phyloP scores from a whole-genome alignment of 2,888 invertebrate genomes.

The Meghimatium bilineatum region DNA sequence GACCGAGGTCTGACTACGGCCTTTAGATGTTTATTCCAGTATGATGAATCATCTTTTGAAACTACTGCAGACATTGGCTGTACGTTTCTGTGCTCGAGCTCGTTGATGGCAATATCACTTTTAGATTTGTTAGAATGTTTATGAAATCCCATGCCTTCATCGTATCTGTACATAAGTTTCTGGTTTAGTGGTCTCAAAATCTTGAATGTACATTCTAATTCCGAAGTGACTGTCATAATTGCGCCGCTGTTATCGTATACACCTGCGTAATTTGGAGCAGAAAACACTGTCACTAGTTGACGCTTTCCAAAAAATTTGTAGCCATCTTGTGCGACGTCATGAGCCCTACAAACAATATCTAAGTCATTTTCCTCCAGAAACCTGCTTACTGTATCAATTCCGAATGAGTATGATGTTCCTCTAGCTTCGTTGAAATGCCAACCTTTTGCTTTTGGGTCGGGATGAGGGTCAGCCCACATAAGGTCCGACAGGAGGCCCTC shows the following conservation, averaged over 20 bases:
- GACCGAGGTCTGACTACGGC: neutral
- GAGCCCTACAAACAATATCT: conserved; percentile 45
- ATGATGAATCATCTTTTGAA: neutral
- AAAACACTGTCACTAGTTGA: conserved; percentile 48
- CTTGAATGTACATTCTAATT: conserved; percentile 45
- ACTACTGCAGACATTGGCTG: too few species aligned
- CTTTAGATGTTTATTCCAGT: conserved; percentile 27
- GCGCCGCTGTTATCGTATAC: conserved; percentile 42
- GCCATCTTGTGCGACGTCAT: conserved; percentile 46
- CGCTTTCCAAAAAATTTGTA: conserved; percentile 45
- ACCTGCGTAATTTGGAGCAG: conserved; percentile 45
- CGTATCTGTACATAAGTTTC: conserved; percentile 36
- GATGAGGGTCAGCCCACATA: conserved; percentile 47
- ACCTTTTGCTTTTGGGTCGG: conserved; percentile 39
- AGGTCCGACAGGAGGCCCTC: conserved; percentile 41
- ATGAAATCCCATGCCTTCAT: neutral
- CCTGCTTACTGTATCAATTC: conserved; percentile 37
- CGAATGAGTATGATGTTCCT: conserved; percentile 38
- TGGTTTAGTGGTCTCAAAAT: conserved; percentile 24
- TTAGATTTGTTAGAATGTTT: neutral
- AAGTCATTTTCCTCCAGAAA: conserved; percentile 42
- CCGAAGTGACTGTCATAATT: conserved; percentile 43
- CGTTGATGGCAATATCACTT: conserved; percentile 1
- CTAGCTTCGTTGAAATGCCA: conserved; percentile 43
- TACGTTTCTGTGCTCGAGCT: neutral